Evolutionary conservation across 2,797 vertebrate species (phyloP).

Genomic region (Psittacula derbiana): DNA sequence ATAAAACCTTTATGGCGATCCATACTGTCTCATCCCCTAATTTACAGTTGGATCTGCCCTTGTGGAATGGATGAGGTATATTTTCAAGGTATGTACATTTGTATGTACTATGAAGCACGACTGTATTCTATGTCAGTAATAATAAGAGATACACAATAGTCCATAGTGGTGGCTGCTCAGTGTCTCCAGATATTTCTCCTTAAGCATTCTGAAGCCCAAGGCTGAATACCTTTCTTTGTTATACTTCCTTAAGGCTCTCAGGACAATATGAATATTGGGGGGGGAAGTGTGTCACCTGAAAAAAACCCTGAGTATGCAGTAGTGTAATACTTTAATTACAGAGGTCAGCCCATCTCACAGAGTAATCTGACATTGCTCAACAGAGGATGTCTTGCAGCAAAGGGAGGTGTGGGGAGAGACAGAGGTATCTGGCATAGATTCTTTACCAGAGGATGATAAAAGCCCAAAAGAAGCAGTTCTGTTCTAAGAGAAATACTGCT

Average conservation of each 20-base stretch:
- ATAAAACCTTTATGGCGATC: slow-evolving; percentile 38
- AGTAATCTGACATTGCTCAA: neutral
- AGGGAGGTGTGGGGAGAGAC: neutral
- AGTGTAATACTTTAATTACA: neutral
- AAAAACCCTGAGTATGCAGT: neutral
- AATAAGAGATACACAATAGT: neutral
- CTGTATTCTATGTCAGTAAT: slow-evolving; percentile 34
- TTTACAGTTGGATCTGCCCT: slow-evolving; percentile 10
- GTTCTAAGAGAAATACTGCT: neutral
- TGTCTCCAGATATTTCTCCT: neutral
- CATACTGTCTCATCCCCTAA: neutral
- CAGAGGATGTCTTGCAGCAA: neutral
- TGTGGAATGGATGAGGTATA: neutral
- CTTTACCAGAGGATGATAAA: fast-evolving
- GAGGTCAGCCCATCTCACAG: neutral
- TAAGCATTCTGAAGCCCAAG: neutral
- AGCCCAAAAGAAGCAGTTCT: neutral
- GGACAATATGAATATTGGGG: neutral
- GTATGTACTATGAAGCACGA: neutral
- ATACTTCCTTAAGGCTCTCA: neutral
- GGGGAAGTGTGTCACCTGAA: neutral
- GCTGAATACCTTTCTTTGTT: neutral
- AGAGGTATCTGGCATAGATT: neutral
- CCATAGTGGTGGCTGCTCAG: neutral
- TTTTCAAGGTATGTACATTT: slow-evolving; percentile 49